Base-by-base conservation (phyloP, 1,140 invertebrate genomes). In the Tribolium madens region DNA sequence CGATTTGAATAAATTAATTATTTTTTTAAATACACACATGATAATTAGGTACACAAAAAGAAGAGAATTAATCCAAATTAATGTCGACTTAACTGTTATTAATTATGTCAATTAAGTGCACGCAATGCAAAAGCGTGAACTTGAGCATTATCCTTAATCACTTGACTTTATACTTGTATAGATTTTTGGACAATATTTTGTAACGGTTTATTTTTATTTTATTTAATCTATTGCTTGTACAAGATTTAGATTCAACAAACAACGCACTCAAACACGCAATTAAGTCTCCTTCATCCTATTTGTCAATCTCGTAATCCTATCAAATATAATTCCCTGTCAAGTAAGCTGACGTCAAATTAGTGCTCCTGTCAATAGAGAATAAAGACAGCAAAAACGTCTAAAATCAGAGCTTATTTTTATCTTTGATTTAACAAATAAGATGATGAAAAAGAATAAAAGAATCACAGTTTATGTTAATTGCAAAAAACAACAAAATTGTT, bases 251-350 rank as follows among this genome's bases (percentile, higher is more conserved):
- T 48, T 48, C 72, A 73, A 57, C 52, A 73, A 73, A 79, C 73
- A 77, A 74, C 72, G 73, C 73, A 76, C 75, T 79, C 79, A 78
- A 78, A 80, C 80, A 82, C 75, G 75, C 80, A 81, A 80, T 79
- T 82, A 82, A 81, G 69, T 76, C 64, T 73, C 64, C 78, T 80
- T 81, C 60, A 82, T 81, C 81, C 81, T 80, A 80, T 82, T 82
- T 82, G 81, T 82, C 81, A 82, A 82, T 82, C 80, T 80, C 73
- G 81, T 82, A 82, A 82, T 81, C 81, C 77, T 78, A 80, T 82
- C 81, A 82, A 82, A 81, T 74, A 78, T 82, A 82, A 82, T 81
- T 82, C 80, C 76, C 70, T 78, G 81, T 81, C 80, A 79, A 70
- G 76, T 33, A 68, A 69, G 75, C 53, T 76, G 76, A 81, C 78